Conservation (phyloP, 2,797 vertebrate species). For the Alosa sapidissima region DNA sequence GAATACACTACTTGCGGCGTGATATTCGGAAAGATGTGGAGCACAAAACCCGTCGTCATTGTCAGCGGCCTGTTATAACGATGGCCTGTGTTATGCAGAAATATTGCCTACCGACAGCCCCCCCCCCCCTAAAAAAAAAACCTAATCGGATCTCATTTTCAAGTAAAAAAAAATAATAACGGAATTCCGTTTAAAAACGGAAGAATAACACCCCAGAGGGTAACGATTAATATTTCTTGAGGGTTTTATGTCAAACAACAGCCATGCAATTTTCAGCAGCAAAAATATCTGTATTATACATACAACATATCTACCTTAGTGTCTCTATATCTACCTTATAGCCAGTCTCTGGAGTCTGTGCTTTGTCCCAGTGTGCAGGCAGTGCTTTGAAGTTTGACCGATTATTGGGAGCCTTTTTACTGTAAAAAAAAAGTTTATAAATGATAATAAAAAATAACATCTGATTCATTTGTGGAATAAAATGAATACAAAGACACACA, state of each 20-base stretch:
- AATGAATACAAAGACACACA: neutral
- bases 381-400: conserved; percentile 36
- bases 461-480: neutral
- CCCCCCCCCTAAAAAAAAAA: too few species aligned
- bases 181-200: too few species aligned
- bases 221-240: too few species aligned
- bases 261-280: neutral
- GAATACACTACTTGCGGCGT: too few species aligned
- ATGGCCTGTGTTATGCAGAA: too few species aligned
- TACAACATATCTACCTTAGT: neutral
- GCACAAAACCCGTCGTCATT: too few species aligned
- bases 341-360: conserved; percentile 59
- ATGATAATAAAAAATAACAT: neutral
- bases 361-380: conserved; percentile 70
- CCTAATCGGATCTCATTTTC: too few species aligned
- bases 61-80: too few species aligned
- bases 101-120: too few species aligned
- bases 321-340: conserved; percentile 52
- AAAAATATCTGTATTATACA: neutral
- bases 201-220: too few species aligned
- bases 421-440: neutral
- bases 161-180: too few species aligned
- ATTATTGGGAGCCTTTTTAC: conserved; percentile 44
- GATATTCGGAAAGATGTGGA: too few species aligned
- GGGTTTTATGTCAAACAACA: neutral